These are phyloP conservation scores for Myotis davidii DNA, from an alignment of 2,113 vertebrate species.

Conservation along the genomic window DNA sequence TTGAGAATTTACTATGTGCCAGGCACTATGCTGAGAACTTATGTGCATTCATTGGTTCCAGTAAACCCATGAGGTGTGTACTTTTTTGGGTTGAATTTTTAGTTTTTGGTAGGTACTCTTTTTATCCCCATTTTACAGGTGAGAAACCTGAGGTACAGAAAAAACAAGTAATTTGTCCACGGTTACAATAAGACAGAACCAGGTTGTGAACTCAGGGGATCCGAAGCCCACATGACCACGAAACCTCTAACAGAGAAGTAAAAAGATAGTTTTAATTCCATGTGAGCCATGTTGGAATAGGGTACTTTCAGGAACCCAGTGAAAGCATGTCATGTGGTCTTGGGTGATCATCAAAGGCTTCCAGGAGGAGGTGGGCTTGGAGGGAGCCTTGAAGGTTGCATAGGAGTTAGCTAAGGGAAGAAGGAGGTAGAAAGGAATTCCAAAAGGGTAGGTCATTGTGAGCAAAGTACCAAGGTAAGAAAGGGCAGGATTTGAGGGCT, in stretches of 20 bases:
- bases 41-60: neutral
- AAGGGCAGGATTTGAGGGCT: neutral
- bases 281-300: neutral
- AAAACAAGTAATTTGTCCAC: neutral
- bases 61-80: accelerated
- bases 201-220: neutral
- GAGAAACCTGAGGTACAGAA: neutral
- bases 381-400: neutral
- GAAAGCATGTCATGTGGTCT: neutral
- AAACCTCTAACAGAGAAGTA: neutral
- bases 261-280: neutral
- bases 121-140: neutral
- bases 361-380: neutral
- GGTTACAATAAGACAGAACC: neutral
- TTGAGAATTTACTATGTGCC: neutral
- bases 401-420: neutral
- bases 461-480: neutral
- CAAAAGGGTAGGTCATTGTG: accelerated
- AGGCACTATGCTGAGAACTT: neutral
- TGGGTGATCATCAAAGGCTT: neutral
- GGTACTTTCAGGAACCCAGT: neutral
- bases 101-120: neutral
- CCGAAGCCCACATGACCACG: neutral
- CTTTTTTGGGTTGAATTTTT: neutral
- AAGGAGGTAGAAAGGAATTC: neutral